Percentiles rank a stretch among this genome's conserved stretches.
These are phyloP conservation scores for Hoplias malabaricus DNA, from an alignment of 2,113 vertebrate genomes.

Conservation along the genomic window DNA sequence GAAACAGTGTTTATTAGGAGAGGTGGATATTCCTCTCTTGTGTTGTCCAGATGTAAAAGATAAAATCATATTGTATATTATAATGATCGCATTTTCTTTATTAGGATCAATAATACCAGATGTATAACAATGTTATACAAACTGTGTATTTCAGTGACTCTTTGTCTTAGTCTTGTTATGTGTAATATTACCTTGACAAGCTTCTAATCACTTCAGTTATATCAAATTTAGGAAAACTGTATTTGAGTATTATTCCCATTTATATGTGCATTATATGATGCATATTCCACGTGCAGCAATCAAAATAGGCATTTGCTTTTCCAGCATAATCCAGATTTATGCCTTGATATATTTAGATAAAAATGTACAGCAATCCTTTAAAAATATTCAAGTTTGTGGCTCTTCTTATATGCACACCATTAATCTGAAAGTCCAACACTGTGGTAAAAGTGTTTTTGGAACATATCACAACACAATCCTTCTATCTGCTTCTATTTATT, in stretches of 20 bases:
- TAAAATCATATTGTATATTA: too few relatives aligned
- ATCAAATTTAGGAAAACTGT: not conserved
- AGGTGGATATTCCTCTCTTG: not conserved
- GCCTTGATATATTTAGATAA: constrained; percentile 44
- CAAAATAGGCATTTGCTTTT: constrained; percentile 8
- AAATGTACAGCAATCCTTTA: constrained; percentile 49
- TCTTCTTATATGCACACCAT: constrained; percentile 24
- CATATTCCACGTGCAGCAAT: not conserved
- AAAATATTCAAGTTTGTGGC: constrained; percentile 29
- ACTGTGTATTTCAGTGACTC: not conserved
- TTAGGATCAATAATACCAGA: too few relatives aligned
- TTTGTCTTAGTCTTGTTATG: not conserved
- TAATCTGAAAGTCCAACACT: constrained; percentile 39
- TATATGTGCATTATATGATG: not conserved
- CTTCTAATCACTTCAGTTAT: not conserved
- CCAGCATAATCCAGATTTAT: constrained; percentile 46
- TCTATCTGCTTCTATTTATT: constrained; percentile 65
- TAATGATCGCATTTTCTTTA: too few relatives aligned
- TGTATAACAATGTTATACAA: too few relatives aligned
- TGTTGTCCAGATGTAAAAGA: not conserved
- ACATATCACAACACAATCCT: constrained; percentile 22
- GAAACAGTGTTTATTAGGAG: too few relatives aligned
- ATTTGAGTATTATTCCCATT: not conserved
- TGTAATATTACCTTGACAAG: not conserved
- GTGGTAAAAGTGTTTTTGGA: constrained; percentile 55